Evolutionary conservation across 2,888 invertebrate species (phyloP), one percentile per base, ranked within the genome.

Genomic region (Leptinotarsa rubiginosa): DNA sequence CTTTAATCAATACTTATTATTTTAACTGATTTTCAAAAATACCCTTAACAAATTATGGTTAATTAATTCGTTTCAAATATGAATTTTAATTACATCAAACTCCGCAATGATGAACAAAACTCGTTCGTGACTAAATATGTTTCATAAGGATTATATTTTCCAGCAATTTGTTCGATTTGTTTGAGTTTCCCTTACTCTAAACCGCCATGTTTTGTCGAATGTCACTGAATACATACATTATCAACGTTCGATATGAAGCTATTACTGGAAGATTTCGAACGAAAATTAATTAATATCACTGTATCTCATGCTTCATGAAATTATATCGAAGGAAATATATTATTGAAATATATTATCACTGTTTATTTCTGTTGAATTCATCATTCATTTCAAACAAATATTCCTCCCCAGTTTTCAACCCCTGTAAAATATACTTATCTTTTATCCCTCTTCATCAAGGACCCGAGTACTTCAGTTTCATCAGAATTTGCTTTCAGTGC

Each of bases 81-180:
- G 56, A 56, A 56, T 22, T 20, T 22, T 4, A 56, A 56, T 56
- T 15, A 56, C 56, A 56, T 56, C 20, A 13, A 56, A 25, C 20
- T 13, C 1, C 22, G 4, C 13, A 20, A 22, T 22, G 4, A 56
- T 56, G 56, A 56, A 56, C 20, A 20, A 5, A 22, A 12, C 56
- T 22, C 0, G 22, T 68, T 68, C 54, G n/a, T 54, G 68, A 52
- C 25, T 41, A n/a, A 31, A 22, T 20, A 54, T 31, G 47, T 68
- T 68, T 20, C 68, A 54, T 68, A 15, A 41, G 54, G 68, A 68
- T 68, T 54, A 68, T 54, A 22, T 25, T 52, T 68, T 52, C 18
- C 22, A 41, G 52, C 47, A 52, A 67, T 54, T 31, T 54, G 41
- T 67, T 22, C 67, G n/a, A 67, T 67, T 52, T 31, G 66, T 66